Base-by-base conservation (phyloP, 2,888 invertebrate species). In the Gymnoscelis rufifasciata region DNA sequence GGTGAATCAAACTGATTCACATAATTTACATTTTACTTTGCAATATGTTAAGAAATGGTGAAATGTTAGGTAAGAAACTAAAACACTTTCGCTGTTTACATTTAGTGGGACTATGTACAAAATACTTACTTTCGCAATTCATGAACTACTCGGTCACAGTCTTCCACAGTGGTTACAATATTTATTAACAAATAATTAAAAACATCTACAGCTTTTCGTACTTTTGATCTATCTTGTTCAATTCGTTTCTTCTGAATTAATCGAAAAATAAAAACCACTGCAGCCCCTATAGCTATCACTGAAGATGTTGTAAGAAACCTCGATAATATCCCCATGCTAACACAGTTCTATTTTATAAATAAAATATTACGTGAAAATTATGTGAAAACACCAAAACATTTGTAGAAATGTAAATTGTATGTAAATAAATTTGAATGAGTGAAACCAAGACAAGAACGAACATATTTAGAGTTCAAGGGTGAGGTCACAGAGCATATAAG, bases 111-210 rank as follows among this genome's bases (percentile, higher is more conserved):
- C n/a, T n/a, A n/a, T n/a, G n/a, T n/a, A n/a, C n/a, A n/a, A 30
- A 12, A 6, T 10, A 24, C 12, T 56, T 60, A 84, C 84, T 71
- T 75, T 48, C 54, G 64, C 46, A 84, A 54, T 52, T 80, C 76
- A 3, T 38, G 19, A 1, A 82, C 64, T n/a, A 77, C 70, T 47
- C 62, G 53, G 40, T 77, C 61, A 43, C 84, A 50, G 27, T 42
- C 43, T n/a, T 64, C 56, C 54, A 71, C 68, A 12, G 58, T 69
- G 7, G 63, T 67, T 3, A 83, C 71, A 23, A 59, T 71, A 53
- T 66, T 65, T 15, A 83, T 74, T 37, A 52, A 61, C 42, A 84
- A 61, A 45, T 83, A 71, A 12, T 71, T 55, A 29, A 83, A 68
- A n/a, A 66, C 68, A 14, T 76, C 68, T 1, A 37, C 47, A 26